Percentiles rank a stretch among this genome's conserved stretches.
Evolutionary conservation across 2,797 vertebrate species (phyloP).

Genomic region (Vireo griseus): DNA sequence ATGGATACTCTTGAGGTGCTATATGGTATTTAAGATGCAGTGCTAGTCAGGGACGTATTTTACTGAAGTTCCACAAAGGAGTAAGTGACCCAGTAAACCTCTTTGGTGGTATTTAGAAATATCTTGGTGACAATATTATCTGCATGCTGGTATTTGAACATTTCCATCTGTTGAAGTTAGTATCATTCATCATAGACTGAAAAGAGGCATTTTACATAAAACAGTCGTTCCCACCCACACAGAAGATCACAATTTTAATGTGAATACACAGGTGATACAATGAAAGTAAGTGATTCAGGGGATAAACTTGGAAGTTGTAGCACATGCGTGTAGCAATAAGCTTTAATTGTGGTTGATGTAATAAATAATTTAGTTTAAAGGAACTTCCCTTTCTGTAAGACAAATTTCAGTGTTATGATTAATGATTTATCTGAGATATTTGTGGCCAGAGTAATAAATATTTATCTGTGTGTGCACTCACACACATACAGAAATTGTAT

Average conservation of each 20-base stretch:
- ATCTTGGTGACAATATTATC: background rate
- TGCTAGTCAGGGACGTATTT: background rate
- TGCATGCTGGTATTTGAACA: background rate
- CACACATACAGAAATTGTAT: background rate
- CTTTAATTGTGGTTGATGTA: background rate
- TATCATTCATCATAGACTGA: background rate
- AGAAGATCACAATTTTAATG: background rate
- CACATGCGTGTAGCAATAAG: background rate
- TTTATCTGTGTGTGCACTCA: background rate
- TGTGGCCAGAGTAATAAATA: background rate
- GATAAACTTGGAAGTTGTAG: background rate
- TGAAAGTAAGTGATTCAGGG: background rate
- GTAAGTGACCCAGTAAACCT: background rate
- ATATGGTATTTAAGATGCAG: background rate
- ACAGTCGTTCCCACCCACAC: background rate
- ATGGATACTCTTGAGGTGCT: background rate
- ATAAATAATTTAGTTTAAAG: background rate
- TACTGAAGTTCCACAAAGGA: background rate
- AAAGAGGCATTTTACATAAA: background rate
- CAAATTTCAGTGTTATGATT: background rate
- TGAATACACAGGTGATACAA: background rate
- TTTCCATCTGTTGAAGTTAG: background rate
- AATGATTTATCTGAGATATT: background rate
- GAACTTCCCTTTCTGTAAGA: background rate
- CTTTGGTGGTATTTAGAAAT: background rate